These are phyloP conservation scores for Burhinus oedicnemus DNA, from an alignment of 2,113 vertebrate species.

Conservation along the genomic window DNA sequence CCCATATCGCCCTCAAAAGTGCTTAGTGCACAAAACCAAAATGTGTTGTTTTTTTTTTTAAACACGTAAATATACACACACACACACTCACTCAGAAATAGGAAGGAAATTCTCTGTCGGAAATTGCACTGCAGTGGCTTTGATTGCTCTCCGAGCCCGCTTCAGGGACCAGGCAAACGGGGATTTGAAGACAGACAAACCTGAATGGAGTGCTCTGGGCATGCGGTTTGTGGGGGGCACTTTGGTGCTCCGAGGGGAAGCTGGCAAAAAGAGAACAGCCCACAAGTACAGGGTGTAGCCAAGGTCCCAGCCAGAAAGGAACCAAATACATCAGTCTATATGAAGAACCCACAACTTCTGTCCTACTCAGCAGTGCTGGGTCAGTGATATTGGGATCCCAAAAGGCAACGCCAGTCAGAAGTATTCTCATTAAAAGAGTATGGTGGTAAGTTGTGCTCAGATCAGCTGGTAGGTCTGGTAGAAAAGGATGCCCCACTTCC, in stretches of 20 bases:
- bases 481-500: neutral
- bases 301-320: neutral
- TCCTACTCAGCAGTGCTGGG: neutral
- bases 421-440: neutral
- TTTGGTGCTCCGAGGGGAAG: neutral
- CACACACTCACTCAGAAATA: slow-evolving; percentile 40
- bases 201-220: slow-evolving; percentile 24
- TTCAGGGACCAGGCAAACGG: neutral
- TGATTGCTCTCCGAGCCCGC: slow-evolving; percentile 50
- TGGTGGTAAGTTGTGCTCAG: neutral
- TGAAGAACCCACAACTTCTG: neutral
- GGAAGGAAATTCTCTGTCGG: slow-evolving; percentile 70
- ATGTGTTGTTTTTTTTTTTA: slow-evolving; percentile 81
- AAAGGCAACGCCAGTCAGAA: neutral
- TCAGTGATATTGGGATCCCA: accelerated
- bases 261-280: neutral
- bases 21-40: slow-evolving; percentile 97
- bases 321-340: neutral
- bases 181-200: slow-evolving; percentile 3
- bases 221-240: slow-evolving; percentile 13
- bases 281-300: neutral
- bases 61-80: slow-evolving; percentile 74
- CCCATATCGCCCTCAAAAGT: slow-evolving; percentile 89
- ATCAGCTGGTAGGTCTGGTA: neutral
- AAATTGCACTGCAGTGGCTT: slow-evolving; percentile 73